Conservation (phyloP, 2,888 invertebrate species). For the Creontiades dilutus region DNA sequence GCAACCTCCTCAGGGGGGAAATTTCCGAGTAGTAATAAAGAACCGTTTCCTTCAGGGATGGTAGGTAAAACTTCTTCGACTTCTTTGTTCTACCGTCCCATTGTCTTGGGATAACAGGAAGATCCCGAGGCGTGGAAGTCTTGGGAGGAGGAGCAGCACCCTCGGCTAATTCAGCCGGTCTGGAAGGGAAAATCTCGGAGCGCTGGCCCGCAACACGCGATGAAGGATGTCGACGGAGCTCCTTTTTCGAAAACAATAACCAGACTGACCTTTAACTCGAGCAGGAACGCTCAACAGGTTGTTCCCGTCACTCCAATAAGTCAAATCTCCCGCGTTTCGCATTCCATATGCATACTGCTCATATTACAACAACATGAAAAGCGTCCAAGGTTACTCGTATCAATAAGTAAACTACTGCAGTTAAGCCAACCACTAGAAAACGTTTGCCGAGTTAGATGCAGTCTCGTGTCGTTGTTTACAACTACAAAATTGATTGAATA, state of each 20-base stretch:
- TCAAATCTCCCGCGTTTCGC: no score
- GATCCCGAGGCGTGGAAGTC: background rate
- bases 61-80: constrained; percentile 21
- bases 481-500: no score
- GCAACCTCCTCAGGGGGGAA: background rate
- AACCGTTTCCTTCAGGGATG: constrained; percentile 30
- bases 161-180: constrained; percentile 28
- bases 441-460: no score
- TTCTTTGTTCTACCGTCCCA: constrained; percentile 24
- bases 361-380: no score
- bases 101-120: constrained; percentile 27
- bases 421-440: no score
- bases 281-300: constrained; percentile 6
- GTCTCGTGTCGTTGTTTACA: no score
- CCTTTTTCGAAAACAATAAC: constrained; percentile 27
- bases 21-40: constrained; percentile 31
- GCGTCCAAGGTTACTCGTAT: no score
- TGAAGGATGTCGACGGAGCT: constrained; percentile 20
- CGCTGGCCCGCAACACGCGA: constrained; percentile 21
- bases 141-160: background rate
- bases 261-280: constrained; percentile 10
- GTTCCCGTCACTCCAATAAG: background rate
- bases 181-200: background rate
- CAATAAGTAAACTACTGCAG: no score
- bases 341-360: no score